A percentile compares a stretch with the other conserved stretches of the same genome.
These are phyloP conservation scores for Penaeus japonicus DNA, from an alignment of 1,140 invertebrate species.

Conservation along the genomic window DNA sequence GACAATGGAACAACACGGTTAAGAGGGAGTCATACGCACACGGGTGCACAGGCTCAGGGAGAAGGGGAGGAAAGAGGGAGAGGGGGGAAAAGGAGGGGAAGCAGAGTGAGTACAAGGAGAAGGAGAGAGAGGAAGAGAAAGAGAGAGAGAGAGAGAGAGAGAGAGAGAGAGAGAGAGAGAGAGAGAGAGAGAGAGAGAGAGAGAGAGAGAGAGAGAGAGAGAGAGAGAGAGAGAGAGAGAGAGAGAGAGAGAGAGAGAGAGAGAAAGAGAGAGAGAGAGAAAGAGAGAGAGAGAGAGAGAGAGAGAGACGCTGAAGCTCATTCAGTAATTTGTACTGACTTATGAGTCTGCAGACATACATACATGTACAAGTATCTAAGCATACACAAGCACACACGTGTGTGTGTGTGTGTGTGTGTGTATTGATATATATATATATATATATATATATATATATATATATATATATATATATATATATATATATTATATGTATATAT, in stretches of 20 bases:
- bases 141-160: neutral
- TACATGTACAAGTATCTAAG: too few species aligned
- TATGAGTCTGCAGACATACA: too few species aligned
- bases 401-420: too few species aligned
- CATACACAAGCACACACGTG: too few species aligned
- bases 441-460: too few species aligned
- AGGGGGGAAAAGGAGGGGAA: neutral
- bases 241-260: neutral
- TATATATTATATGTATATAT: too few species aligned
- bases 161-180: neutral
- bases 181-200: neutral
- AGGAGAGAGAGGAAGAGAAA: neutral
- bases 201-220: neutral
- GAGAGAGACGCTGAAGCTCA: too few species aligned
- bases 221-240: too few species aligned
- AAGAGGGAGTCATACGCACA: neutral
- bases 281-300: neutral
- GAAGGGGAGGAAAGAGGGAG: neutral
- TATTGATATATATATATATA: too few species aligned
- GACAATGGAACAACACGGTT: too few species aligned
- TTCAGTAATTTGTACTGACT: too few species aligned
- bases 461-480: too few species aligned
- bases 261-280: neutral
- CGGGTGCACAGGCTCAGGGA: neutral
- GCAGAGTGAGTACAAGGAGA: neutral